Percentiles rank a stretch among this genome's conserved stretches.
Evolutionary conservation across 2,113 vertebrate species (phyloP).

Genomic region (Centropus bengalensis): DNA sequence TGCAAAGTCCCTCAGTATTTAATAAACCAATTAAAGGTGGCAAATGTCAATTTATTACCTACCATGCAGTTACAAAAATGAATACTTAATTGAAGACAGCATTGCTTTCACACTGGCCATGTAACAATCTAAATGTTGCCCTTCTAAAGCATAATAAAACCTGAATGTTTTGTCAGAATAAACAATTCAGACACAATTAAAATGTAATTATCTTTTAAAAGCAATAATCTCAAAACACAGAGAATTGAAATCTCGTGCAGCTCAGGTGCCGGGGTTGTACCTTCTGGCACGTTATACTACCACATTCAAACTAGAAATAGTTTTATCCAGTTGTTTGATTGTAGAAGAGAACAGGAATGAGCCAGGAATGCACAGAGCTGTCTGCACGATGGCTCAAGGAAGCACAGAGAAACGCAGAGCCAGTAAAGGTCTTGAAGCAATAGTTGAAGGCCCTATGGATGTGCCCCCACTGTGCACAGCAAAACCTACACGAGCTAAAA

Average conservation of each 20-base stretch:
- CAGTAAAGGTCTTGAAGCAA: not conserved
- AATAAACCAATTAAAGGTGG: not conserved
- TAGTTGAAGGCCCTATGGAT: not conserved
- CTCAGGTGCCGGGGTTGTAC: not conserved
- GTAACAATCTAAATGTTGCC: not conserved
- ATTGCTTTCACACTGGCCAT: not conserved
- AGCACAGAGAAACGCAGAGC: not conserved
- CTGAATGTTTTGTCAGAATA: not conserved
- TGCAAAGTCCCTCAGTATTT: not conserved
- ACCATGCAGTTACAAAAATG: not conserved
- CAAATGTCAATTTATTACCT: not conserved
- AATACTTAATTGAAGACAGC: not conserved
- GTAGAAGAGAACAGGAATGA: not conserved
- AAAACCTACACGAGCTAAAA: not conserved
- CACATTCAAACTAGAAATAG: not conserved
- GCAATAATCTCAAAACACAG: not conserved
- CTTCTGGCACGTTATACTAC: not conserved
- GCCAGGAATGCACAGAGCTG: not conserved
- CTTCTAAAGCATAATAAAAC: not conserved
- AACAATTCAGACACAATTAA: not conserved
- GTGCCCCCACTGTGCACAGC: not conserved
- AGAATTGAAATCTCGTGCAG: not conserved
- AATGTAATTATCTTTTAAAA: not conserved
- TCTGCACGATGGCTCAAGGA: not conserved
- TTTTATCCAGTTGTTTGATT: not conserved